These are phyloP conservation scores for Xanthorhoe designata DNA, from an alignment of 2,888 invertebrate genomes.

Conservation along the genomic window DNA sequence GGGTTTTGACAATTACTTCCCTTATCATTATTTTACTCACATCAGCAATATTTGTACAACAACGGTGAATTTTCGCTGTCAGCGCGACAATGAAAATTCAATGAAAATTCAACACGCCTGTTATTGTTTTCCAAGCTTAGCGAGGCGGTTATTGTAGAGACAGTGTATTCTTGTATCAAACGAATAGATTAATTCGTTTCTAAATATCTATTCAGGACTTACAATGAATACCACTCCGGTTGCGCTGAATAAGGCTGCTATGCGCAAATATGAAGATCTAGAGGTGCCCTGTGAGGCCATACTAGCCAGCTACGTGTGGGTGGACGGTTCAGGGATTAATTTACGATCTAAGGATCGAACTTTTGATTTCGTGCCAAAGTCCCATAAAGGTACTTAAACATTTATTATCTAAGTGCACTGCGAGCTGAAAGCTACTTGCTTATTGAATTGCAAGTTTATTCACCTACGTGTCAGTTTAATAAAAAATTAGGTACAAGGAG, in stretches of 20 bases:
- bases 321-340: slow-evolving; percentile 90
- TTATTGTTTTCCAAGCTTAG: neutral
- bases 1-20: neutral
- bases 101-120: neutral
- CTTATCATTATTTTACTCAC: neutral
- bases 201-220: slow-evolving; percentile 36
- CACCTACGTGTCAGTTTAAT: neutral
- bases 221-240: slow-evolving; percentile 72
- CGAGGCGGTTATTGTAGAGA: neutral
- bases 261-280: slow-evolving; percentile 85
- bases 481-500: too few species aligned
- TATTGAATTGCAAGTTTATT: neutral
- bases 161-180: neutral
- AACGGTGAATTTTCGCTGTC: too few species aligned
- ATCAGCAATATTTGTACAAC: neutral
- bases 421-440: neutral
- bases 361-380: slow-evolving; percentile 87
- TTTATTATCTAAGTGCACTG: neutral
- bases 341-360: slow-evolving; percentile 89
- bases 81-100: too few species aligned
- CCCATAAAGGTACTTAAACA: slow-evolving; percentile 65
- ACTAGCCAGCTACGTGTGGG: slow-evolving; percentile 90
- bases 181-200: slow-evolving; percentile 1
- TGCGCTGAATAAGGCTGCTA: slow-evolving; percentile 76
- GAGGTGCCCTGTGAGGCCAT: slow-evolving; percentile 86